Evolutionary conservation across 1,140 invertebrate genomes (phyloP).

Genomic region (Rhopalosiphum maidis): DNA sequence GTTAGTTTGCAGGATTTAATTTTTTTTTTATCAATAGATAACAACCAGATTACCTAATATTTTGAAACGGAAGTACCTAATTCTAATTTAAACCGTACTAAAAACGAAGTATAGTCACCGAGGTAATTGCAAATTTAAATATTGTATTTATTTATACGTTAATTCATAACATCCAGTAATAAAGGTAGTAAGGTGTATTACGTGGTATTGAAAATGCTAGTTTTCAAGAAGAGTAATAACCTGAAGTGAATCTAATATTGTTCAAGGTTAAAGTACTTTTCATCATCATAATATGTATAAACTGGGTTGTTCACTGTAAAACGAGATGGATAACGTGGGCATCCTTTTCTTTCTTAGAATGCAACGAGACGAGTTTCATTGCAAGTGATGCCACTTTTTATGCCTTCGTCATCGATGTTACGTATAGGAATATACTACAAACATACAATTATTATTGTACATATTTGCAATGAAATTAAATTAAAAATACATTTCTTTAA

Average conservation of each 20-base stretch:
- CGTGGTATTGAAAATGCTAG: slow-evolving; percentile 41
- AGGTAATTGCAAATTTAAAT: background rate
- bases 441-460: background rate
- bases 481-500: background rate
- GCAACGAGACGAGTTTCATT: slow-evolving; percentile 54
- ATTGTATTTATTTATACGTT: background rate
- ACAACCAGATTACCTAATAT: background rate
- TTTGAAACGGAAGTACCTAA: background rate
- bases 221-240: slow-evolving; percentile 59
- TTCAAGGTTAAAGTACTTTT: slow-evolving; percentile 53
- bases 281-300: slow-evolving; percentile 6
- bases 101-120: slow-evolving; percentile 52
- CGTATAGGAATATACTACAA: background rate
- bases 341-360: slow-evolving; percentile 51
- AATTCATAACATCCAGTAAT: background rate
- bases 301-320: slow-evolving; percentile 47
- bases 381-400: slow-evolving; percentile 31
- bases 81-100: background rate
- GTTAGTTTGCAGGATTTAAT: background rate
- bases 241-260: slow-evolving; percentile 57
- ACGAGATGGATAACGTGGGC: slow-evolving; percentile 26
- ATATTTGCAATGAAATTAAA: background rate
- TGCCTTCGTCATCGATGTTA: slow-evolving; percentile 11
- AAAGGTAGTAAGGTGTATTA: slow-evolving; percentile 44
- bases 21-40: background rate